Base-by-base conservation (phyloP, 2,113 vertebrate species). In the Ramphastos sulfuratus region DNA sequence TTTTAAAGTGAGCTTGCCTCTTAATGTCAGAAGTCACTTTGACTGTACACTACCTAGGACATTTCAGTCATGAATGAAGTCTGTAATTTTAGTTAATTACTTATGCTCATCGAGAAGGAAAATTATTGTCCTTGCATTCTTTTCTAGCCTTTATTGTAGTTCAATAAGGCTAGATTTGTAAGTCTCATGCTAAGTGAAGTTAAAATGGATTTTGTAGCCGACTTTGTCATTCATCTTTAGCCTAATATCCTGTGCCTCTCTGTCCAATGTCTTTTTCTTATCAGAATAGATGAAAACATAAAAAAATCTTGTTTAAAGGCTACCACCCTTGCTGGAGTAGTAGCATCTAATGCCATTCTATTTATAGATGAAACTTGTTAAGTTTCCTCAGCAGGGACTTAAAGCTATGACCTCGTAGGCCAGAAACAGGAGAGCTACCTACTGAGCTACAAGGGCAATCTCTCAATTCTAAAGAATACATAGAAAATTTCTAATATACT, bases 281-380 rank as follows among this genome's bases (percentile, higher is more conserved):
- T 79, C 52, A 64, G 76, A 87, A 61, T 14, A 92, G 82, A 89
- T 60, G 48, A 94, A 93, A 94, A 82, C 77, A 33, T 79, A 90
- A 92, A 92, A 90, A 84, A 50, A 65, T 82, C 50, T 54, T 93
- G 54, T 89, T 70, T 95, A 77, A 97, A 96, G 91, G 93, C 93
- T 52, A 87, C 65, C 82, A 87, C 81, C 83, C 97, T 97, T 96
- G 81, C 37, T 93, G 58, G 61, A 75, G 87, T 95, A 90, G 64
- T 60, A 93, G 42, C 60, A 92, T 90, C 91, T 95, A 93, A 85
- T 96, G 74, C 91, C 39, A 37, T 92, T 90, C 93, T 97, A 92
- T 97, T 97, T 96, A 96, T 95, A 91, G 94, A 83, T 94, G 71
- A 83, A 94, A 95, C 93, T 97, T 94, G 87, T 96, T 97, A 89